Evolutionary conservation across 2,797 vertebrate species (phyloP).

Genomic region (Taeniopygia guttata): DNA sequence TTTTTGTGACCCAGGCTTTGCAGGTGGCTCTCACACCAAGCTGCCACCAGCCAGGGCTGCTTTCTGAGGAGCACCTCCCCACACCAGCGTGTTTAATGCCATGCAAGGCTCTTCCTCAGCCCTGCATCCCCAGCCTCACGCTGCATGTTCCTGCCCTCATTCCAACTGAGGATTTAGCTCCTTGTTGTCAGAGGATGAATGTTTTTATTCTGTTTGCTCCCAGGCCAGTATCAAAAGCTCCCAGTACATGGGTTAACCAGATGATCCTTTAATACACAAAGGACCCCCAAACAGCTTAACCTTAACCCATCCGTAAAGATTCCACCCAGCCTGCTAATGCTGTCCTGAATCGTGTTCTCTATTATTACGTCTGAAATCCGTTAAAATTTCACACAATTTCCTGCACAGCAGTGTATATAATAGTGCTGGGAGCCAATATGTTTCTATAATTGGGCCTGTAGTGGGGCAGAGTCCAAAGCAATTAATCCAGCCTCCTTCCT

Average conservation of each 20-base stretch:
- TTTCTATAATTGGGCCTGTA: constrained; percentile 98
- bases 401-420: constrained; percentile 94
- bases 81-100: not conserved
- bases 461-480: constrained; percentile 98
- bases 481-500: constrained; percentile 98
- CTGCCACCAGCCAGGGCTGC: not conserved
- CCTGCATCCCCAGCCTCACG: not conserved
- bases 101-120: not conserved
- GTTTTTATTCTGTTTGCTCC: constrained; percentile 64
- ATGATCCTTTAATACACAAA: constrained; percentile 78
- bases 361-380: constrained; percentile 88
- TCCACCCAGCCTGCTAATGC: constrained; percentile 66
- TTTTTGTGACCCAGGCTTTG: not conserved
- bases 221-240: constrained; percentile 65
- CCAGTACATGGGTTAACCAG: constrained; percentile 75
- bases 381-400: constrained; percentile 99
- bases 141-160: not conserved
- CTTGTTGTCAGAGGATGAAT: constrained; percentile 57
- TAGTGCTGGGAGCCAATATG: constrained; percentile 95
- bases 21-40: not conserved
- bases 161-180: constrained; percentile 49
- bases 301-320: constrained; percentile 69
- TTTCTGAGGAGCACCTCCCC: not conserved
- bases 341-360: constrained; percentile 74
- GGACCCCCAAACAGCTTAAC: constrained; percentile 76